Conservation (phyloP, 2,888 invertebrate genomes). For the Calliphora vomitoria region DNA sequence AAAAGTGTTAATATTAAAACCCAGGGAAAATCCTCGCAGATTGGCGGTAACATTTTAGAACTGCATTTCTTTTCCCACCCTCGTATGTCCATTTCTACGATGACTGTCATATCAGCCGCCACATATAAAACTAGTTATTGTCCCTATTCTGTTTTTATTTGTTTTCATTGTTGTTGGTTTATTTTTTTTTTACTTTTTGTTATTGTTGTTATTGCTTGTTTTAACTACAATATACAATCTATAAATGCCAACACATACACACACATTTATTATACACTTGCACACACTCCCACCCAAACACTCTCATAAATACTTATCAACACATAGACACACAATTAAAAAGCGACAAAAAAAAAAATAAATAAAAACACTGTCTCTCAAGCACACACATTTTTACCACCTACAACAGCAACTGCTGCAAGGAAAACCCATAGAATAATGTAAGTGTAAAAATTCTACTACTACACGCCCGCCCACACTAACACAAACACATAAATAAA, state of each 20-base stretch:
- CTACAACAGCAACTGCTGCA: not conserved
- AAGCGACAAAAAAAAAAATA: slow-evolving; percentile 20
- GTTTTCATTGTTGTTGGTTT: not conserved
- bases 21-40: too few species aligned
- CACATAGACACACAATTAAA: slow-evolving; percentile 60
- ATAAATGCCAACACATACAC: slow-evolving; percentile 52
- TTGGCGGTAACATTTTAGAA: too few species aligned
- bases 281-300: slow-evolving; percentile 36
- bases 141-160: slow-evolving; percentile 20
- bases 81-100: slow-evolving; percentile 8
- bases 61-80: not conserved
- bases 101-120: slow-evolving; percentile 1
- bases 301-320: slow-evolving; percentile 66
- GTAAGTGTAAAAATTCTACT: not conserved
- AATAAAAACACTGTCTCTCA: slow-evolving; percentile 32
- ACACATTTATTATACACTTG: slow-evolving; percentile 33
- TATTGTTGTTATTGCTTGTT: slow-evolving; percentile 45
- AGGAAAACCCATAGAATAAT: not conserved
- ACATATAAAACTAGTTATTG: slow-evolving; percentile 51
- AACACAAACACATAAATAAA: slow-evolving; percentile 11
- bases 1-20: too few species aligned
- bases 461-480: not conserved
- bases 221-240: slow-evolving; percentile 48
- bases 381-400: slow-evolving; percentile 25
- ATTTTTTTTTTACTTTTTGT: slow-evolving; percentile 4